Evolutionary conservation across 2,888 invertebrate species (phyloP), one percentile per base, ranked within the genome.

Genomic region (Choristoneura rosaceana): DNA sequence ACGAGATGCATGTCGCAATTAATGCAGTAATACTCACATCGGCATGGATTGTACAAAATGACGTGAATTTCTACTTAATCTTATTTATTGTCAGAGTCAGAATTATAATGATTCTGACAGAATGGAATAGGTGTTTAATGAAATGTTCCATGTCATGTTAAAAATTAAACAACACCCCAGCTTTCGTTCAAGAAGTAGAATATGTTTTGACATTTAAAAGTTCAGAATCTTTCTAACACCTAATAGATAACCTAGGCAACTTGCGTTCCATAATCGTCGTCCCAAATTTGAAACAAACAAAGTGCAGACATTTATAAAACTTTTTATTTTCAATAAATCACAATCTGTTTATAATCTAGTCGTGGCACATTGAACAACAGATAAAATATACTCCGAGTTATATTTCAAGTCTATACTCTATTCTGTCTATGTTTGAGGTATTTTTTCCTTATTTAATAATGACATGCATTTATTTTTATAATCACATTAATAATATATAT

Each of bases 271-370:
- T 7, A 2, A n/a, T 50, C 14, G n/a, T n/a, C 14, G 0, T 7
- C 15, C 4, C 50, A 15, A n/a, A 50, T n/a, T 15, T 50, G n/a
- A n/a, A 67, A 74, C 74, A 74, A 74, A 74, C 15, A 74, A 74
- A 70, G 7, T 15, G 45, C 10, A 76, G 86, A 93, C 92, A 92
- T 92, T 93, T 90, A 92, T 93, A 93, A 93, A 93, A 93, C 71
- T 92, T 91, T 91, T 90, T 91, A 91, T 90, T 91, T 87, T 88
- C 84, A 90, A 91, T 90, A 92, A 91, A 92, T 91, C 90, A 91
- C 91, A 89, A 84, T 89, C 85, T 87, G 86, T 88, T 87, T 87
- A 90, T 86, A 87, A 87, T 87, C 87, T 90, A 91, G 84, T 85
- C 86, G 91, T 93, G 93, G 93, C 93, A 93, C 93, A 89, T 91